These are phyloP conservation scores for Agrochola macilenta DNA, from an alignment of 2,888 invertebrate species.

Conservation along the genomic window DNA sequence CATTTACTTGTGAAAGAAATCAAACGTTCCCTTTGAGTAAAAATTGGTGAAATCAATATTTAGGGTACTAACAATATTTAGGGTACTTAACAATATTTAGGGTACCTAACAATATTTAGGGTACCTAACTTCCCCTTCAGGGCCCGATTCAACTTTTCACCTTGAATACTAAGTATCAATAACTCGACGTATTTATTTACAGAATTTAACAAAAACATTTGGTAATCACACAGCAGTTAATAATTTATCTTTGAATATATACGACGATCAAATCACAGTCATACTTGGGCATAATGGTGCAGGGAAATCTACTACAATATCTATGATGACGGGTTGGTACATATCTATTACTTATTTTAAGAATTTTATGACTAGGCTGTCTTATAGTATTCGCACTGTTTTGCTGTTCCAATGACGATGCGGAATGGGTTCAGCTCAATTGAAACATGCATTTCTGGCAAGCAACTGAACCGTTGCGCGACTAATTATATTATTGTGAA, in stretches of 20 bases:
- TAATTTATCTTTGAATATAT: conserved; percentile 95
- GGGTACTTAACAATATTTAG: too few species aligned
- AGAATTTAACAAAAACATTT: conserved; percentile 92
- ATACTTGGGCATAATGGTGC: conserved; percentile 94
- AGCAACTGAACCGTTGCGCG: conserved; percentile 31
- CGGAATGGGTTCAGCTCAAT: conserved; percentile 36
- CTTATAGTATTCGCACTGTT: neutral
- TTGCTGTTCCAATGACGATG: conserved; percentile 6
- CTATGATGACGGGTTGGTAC: conserved; percentile 94
- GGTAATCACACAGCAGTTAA: conserved; percentile 91
- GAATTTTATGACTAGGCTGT: neutral
- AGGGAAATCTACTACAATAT: conserved; percentile 98
- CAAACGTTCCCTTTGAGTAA: neutral
- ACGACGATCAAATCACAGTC: conserved; percentile 97
- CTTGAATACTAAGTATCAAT: neutral
- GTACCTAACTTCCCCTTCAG: neutral
- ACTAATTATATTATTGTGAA: conserved; percentile 27
- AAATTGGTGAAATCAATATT: neutral
- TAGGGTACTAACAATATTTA: too few species aligned
- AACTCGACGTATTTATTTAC: conserved; percentile 72
- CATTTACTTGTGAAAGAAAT: neutral
- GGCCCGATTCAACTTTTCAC: neutral
- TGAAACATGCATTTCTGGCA: conserved; percentile 42
- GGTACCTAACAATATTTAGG: neutral
- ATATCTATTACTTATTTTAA: neutral